Evolutionary conservation across 2,797 vertebrate genomes (phyloP).

Genomic region (Chlorospingus flavigularis): DNA sequence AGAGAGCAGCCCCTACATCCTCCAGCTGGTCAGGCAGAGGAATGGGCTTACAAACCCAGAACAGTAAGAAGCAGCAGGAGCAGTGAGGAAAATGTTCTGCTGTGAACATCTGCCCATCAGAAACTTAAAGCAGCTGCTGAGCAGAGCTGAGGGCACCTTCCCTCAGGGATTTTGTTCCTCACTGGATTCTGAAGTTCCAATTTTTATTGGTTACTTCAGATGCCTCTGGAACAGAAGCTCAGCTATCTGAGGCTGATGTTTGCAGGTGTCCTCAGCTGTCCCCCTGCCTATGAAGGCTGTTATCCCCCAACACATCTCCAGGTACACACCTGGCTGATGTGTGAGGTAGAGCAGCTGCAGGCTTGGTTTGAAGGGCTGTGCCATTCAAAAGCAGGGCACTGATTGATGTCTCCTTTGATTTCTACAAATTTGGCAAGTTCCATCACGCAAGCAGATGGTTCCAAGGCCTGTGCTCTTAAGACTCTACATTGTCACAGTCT

Average conservation of each 20-base stretch:
- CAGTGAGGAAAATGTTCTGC: not conserved
- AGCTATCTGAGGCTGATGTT: not conserved
- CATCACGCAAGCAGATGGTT: not conserved
- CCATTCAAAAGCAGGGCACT: not conserved
- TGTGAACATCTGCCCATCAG: not conserved
- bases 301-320: not conserved
- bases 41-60: not conserved
- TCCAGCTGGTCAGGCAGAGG: not conserved
- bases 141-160: not conserved
- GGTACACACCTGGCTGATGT: rapidly evolving
- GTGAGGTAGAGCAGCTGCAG: not conserved
- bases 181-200: not conserved
- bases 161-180: not conserved
- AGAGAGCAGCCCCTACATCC: not conserved
- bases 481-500: rapidly evolving
- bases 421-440: not conserved
- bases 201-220: not conserved
- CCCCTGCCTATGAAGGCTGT: not conserved
- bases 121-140: not conserved
- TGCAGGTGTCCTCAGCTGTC: not conserved
- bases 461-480: not conserved
- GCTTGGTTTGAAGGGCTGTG: not conserved
- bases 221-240: not conserved
- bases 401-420: not conserved
- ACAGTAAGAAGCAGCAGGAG: not conserved